Evolutionary conservation across 2,797 vertebrate species (phyloP).

Genomic region (Bufotes viridis): DNA sequence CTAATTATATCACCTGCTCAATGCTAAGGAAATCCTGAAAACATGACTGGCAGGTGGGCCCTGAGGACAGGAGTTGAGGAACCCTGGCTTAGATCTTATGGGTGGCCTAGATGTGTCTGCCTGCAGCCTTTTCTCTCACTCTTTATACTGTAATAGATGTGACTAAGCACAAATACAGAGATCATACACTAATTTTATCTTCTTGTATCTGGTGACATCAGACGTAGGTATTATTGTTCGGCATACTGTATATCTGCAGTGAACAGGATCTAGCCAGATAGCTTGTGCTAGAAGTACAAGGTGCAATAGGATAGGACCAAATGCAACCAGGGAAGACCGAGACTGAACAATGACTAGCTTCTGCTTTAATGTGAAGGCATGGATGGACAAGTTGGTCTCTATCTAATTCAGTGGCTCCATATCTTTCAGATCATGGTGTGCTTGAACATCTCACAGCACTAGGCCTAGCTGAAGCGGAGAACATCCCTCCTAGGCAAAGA

Average conservation of each 20-base stretch:
- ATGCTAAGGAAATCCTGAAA: no score
- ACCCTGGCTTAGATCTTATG: background rate
- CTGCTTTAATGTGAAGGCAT: background rate
- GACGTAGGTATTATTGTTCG: background rate
- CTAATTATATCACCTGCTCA: no score
- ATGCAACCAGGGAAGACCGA: background rate
- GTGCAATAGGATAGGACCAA: background rate
- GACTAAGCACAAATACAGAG: background rate
- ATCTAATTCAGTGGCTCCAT: background rate
- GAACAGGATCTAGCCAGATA: background rate
- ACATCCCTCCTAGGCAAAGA: constrained; percentile 2
- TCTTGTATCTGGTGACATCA: background rate
- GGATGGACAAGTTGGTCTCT: background rate
- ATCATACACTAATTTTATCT: background rate
- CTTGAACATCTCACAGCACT: background rate
- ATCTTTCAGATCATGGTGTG: background rate
- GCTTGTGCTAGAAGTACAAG: background rate
- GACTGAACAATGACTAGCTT: background rate
- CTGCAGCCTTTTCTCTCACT: background rate
- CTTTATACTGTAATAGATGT: background rate
- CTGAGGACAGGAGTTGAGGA: background rate
- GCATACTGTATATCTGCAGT: constrained; percentile 4
- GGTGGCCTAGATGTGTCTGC: background rate
- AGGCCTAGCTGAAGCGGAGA: constrained; percentile 36
- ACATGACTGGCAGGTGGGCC: no score